These are phyloP conservation scores for Trialeurodes vaporariorum DNA, from an alignment of 1,140 invertebrate species.

Conservation along the genomic window DNA sequence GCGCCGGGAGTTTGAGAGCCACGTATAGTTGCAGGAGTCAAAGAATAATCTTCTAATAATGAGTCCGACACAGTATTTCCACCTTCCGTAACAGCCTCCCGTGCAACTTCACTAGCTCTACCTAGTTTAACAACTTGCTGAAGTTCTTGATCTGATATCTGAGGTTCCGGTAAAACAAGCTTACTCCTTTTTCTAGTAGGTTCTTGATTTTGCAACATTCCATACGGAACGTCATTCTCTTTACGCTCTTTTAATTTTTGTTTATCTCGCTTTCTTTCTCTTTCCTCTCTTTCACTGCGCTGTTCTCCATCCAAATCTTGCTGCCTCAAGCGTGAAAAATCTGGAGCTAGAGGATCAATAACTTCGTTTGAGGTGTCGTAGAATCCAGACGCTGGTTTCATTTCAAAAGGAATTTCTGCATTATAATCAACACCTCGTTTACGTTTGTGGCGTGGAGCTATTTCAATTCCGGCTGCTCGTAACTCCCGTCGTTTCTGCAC, in stretches of 20 bases:
- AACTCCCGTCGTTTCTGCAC: slow-evolving; percentile 93
- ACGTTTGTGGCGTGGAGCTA: slow-evolving; percentile 53
- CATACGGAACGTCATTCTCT: slow-evolving; percentile 89
- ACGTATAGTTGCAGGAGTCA: slow-evolving; percentile 50
- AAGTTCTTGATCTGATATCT: slow-evolving; percentile 71
- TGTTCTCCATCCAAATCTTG: slow-evolving; percentile 89
- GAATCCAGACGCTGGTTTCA: slow-evolving; percentile 79
- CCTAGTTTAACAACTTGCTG: slow-evolving; percentile 83
- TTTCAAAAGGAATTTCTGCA: slow-evolving; percentile 95
- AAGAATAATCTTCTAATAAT: slow-evolving; percentile 81
- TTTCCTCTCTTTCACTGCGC: slow-evolving; percentile 76
- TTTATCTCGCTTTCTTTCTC: slow-evolving; percentile 79
- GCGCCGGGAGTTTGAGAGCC: slow-evolving; percentile 40
- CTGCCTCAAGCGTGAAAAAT: slow-evolving; percentile 79
- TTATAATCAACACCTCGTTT: slow-evolving; percentile 95
- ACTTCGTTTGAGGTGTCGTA: slow-evolving; percentile 85
- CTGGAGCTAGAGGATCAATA: slow-evolving; percentile 74
- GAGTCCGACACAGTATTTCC: slow-evolving; percentile 67
- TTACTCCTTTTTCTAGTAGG: slow-evolving; percentile 90
- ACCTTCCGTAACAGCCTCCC: slow-evolving; percentile 77
- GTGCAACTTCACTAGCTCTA: slow-evolving; percentile 82
- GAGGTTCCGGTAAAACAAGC: slow-evolving; percentile 88
- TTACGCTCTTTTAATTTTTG: slow-evolving; percentile 87
- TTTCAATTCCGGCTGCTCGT: slow-evolving; percentile 91
- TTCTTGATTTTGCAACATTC: slow-evolving; percentile 81